phyloP scores from a whole-genome alignment of 2,113 vertebrate species.

The Cryptoleucopteryx plumbea region DNA sequence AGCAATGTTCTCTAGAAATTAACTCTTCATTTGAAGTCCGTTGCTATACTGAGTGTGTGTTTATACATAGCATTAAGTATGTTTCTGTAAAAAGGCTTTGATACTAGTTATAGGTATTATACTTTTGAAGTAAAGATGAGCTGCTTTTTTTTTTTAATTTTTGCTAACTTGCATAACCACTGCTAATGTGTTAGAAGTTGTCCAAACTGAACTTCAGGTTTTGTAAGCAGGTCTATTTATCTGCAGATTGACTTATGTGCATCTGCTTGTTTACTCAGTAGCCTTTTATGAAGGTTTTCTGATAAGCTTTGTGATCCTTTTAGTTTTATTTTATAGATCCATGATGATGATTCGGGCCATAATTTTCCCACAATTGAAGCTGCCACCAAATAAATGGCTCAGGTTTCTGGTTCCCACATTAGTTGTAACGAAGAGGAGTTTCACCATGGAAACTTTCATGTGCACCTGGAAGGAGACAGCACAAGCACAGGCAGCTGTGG shows the following conservation, averaged over 20 bases:
- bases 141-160: neutral
- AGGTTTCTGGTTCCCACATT: neutral
- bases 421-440: neutral
- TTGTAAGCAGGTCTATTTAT: neutral
- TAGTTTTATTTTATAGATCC: neutral
- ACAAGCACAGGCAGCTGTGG: neutral
- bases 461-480: neutral
- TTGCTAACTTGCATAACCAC: neutral
- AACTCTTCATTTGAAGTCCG: neutral
- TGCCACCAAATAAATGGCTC: neutral
- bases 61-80: neutral
- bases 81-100: neutral
- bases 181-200: neutral
- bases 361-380: neutral
- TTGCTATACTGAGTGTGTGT: neutral
- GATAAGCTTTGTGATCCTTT: neutral
- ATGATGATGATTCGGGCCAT: neutral
- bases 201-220: neutral
- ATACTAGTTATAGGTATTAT: neutral
- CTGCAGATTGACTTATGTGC: neutral
- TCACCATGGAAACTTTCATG: neutral
- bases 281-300: neutral
- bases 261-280: neutral
- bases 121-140: neutral
- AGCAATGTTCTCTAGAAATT: neutral